Percentiles rank a stretch among this genome's conserved stretches.
Conservation (phyloP, 2,888 invertebrate species). For the Lochmaea capreae region DNA sequence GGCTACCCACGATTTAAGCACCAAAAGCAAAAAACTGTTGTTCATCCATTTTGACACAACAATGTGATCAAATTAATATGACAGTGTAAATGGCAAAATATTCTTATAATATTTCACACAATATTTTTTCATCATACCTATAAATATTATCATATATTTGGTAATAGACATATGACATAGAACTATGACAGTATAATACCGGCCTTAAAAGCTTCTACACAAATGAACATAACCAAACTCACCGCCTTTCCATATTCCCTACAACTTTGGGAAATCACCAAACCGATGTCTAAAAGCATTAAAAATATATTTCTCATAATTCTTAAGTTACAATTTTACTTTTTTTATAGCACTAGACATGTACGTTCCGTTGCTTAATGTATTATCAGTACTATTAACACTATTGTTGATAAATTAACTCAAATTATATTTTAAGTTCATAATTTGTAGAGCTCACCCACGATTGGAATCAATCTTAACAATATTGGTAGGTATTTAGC, state of each 20-base stretch:
- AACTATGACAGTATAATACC: too few species aligned
- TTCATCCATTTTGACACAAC: too few species aligned
- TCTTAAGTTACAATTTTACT: background rate
- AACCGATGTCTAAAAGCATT: conserved; percentile 8
- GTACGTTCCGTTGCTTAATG: background rate
- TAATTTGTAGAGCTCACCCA: background rate
- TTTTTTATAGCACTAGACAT: background rate
- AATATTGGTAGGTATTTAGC: background rate
- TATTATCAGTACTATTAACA: background rate
- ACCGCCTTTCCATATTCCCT: conserved; percentile 42
- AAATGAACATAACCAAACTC: conserved; percentile 22
- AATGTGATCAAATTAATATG: too few species aligned
- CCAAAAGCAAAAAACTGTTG: too few species aligned
- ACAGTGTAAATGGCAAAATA: too few species aligned
- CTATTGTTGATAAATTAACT: background rate
- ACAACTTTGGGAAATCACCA: conserved; percentile 35
- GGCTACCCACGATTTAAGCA: too few species aligned
- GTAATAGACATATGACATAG: too few species aligned
- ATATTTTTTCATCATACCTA: too few species aligned
- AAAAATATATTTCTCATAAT: conserved; percentile 16
- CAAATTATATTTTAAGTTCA: background rate
- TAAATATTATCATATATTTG: too few species aligned
- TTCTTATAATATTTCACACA: too few species aligned
- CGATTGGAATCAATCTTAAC: background rate
- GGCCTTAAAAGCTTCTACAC: too few species aligned